Base-by-base conservation (phyloP, 64 coral and sea anemone genomes). In the Montipora foliosa region DNA sequence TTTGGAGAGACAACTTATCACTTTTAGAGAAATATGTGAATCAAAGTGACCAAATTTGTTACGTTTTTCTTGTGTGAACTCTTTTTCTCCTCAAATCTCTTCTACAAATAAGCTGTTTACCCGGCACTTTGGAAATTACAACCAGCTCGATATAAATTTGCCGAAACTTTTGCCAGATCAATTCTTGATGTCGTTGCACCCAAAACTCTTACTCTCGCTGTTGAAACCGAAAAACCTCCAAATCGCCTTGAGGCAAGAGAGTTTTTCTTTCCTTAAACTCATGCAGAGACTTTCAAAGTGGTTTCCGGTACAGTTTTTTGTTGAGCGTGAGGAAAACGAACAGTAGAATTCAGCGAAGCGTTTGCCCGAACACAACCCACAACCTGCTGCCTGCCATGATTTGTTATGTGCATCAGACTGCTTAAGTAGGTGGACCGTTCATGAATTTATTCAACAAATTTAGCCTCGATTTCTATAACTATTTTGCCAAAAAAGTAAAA, bases 391-490 rank as follows among this genome's bases (percentile, higher is more conserved):
- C 93, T 82, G 80, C 93, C 87, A 82, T 90, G 67, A 58, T 6
- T 52, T 75, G 53, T 76, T 29, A 6, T 47, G 93, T 82, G 89
- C 79, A 90, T 96, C 95, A 96, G 95, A 96, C 92, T 96, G 76
- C 55, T 79, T 96, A 96, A 96, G 88, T 96, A 88, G 92, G 17
- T 86, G 72, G 78, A 70, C 76, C 48, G 76, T 78, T 90, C 93
- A 95, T 90, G 75, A 95, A 95, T 95, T 78, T 95, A 94, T 95
- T 95, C 73, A 72, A 95, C 80, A 95, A 95, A 86, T 49, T 86
- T 51, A 47, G 82, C 82, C 66, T 53, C 82, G 66, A 71, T 86
- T 86, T 86, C 82, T 86, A 70, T 94, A 94, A 79, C 75, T 71
- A 84, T 90, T 94, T 79, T 74, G 48, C 60, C 55, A 67, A 59